Percentiles rank a stretch among this genome's conserved stretches.
Conservation (phyloP, 2,888 invertebrate genomes). For the Oxyteleia sp. region DNA sequence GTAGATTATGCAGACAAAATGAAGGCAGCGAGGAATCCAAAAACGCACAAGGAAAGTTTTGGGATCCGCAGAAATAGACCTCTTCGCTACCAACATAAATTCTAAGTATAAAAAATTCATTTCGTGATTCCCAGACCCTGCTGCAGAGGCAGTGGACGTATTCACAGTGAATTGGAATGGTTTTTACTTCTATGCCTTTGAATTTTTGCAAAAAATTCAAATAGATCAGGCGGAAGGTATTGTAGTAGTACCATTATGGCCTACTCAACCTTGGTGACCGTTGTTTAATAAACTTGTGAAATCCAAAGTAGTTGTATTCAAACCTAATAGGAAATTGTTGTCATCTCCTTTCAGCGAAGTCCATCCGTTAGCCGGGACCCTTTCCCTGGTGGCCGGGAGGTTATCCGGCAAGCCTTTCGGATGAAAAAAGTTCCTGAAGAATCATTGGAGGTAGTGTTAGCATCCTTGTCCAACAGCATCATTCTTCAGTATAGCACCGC, state of each 20-base stretch:
- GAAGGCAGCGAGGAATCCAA: slow-evolving; percentile 12
- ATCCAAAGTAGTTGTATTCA: slow-evolving; percentile 66
- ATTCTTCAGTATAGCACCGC: slow-evolving; percentile 69
- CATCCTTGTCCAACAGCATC: slow-evolving; percentile 15
- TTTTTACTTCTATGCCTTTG: slow-evolving; percentile 77
- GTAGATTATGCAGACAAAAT: background rate
- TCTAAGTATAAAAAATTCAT: slow-evolving; percentile 76
- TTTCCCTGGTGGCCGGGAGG: slow-evolving; percentile 79
- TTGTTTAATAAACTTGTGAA: slow-evolving; percentile 69
- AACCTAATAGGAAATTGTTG: slow-evolving; percentile 73
- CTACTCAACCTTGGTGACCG: slow-evolving; percentile 80
- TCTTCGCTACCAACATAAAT: slow-evolving; percentile 77
- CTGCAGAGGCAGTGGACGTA: slow-evolving; percentile 75
- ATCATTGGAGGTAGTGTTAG: slow-evolving; percentile 13
- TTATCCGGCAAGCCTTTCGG: slow-evolving; percentile 76
- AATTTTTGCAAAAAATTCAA: slow-evolving; percentile 79
- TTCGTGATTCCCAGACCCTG: slow-evolving; percentile 77
- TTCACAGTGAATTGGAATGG: slow-evolving; percentile 74
- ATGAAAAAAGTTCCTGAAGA: slow-evolving; percentile 63
- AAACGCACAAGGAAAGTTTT: slow-evolving; percentile 26
- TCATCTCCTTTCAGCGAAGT: slow-evolving; percentile 73
- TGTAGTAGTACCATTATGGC: slow-evolving; percentile 79
- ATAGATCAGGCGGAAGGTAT: slow-evolving; percentile 77
- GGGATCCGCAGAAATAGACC: slow-evolving; percentile 72
- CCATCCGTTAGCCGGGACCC: slow-evolving; percentile 74